These are phyloP conservation scores for Acanthosepion esculentum DNA, from an alignment of 2,888 invertebrate species.

Conservation along the genomic window DNA sequence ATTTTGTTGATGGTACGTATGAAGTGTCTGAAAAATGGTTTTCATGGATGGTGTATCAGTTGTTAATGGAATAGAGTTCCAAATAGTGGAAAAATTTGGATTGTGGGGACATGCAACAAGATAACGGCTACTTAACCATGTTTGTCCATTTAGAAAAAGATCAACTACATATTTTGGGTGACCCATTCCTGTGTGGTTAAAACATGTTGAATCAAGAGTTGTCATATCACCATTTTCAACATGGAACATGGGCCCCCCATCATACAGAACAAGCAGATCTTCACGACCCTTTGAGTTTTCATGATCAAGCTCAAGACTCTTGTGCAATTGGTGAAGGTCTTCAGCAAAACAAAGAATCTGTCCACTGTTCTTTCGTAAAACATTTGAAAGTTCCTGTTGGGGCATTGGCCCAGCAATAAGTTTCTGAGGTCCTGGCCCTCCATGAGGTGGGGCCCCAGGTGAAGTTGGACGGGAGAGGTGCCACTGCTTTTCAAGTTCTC, in stretches of 20 bases:
- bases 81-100: constrained; percentile 49
- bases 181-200: constrained; percentile 55
- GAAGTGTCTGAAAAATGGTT: constrained; percentile 52
- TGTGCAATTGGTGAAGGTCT: constrained; percentile 52
- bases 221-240: constrained; percentile 53
- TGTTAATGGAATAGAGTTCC: constrained; percentile 40
- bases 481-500: constrained; percentile 50
- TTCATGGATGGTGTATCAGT: constrained; percentile 49
- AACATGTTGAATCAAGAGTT: constrained; percentile 50
- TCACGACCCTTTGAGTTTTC: neutral
- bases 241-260: constrained; percentile 53
- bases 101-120: constrained; percentile 55
- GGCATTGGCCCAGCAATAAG: constrained; percentile 49
- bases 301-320: constrained; percentile 41
- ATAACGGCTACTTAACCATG: constrained; percentile 53
- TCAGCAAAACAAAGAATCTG: constrained; percentile 53
- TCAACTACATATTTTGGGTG: constrained; percentile 54
- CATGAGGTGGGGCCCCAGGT: constrained; percentile 37
- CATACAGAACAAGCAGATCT: constrained; percentile 51
- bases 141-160: constrained; percentile 52
- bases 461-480: constrained; percentile 49
- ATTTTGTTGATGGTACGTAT: constrained; percentile 51
- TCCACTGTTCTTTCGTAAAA: constrained; percentile 52
- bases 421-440: constrained; percentile 47
- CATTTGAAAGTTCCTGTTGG: constrained; percentile 48